phyloP scores from a whole-genome alignment of 2,797 vertebrate genomes.

The Oreortyx pictus region DNA sequence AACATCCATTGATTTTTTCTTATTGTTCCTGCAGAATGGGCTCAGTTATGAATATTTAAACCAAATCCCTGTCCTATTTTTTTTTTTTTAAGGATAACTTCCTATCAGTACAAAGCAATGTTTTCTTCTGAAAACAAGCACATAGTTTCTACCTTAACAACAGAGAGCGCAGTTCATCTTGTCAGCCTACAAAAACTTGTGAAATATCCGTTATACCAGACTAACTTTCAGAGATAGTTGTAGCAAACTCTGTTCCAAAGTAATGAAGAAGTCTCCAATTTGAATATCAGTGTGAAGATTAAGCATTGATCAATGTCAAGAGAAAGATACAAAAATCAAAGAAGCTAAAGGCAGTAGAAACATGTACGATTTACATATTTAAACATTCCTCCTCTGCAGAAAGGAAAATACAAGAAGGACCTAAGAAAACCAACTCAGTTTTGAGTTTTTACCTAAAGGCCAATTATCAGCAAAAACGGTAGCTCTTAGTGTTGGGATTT shows the following conservation, averaged over 20 bases:
- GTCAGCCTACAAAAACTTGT: background rate
- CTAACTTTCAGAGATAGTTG: background rate
- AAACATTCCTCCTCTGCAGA: background rate
- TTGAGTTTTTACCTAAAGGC: background rate
- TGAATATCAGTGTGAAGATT: background rate
- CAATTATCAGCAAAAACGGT: background rate
- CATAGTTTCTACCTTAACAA: background rate
- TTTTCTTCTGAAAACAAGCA: background rate
- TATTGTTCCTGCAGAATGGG: background rate
- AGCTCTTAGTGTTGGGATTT: background rate
- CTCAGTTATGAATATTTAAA: background rate
- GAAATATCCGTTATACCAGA: background rate
- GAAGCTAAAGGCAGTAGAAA: background rate
- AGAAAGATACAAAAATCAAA: background rate
- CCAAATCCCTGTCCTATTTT: background rate
- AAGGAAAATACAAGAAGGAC: background rate
- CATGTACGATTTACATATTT: background rate
- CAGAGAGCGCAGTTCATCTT: background rate
- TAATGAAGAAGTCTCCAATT: background rate
- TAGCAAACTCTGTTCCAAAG: background rate
- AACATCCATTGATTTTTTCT: background rate
- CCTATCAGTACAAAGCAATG: background rate
- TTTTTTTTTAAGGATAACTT: background rate
- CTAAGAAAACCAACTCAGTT: background rate
- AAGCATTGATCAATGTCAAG: background rate